phyloP scores from a whole-genome alignment of 2,888 invertebrate genomes.

The Melinopterus prodromus region DNA sequence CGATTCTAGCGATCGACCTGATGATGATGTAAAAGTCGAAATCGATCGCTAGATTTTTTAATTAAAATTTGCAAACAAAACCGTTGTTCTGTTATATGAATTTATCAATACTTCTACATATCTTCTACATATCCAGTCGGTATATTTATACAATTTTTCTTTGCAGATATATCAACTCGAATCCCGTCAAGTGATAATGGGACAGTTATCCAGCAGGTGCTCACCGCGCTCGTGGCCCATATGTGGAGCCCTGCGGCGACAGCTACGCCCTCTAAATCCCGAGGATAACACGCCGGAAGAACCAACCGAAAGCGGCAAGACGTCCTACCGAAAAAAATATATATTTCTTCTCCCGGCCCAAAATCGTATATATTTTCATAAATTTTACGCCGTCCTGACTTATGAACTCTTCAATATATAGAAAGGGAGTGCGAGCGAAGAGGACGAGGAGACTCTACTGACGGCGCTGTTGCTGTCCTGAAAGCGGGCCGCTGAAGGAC shows the following conservation, averaged over 20 bases:
- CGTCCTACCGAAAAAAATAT: slow-evolving; percentile 46
- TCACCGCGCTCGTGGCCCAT: slow-evolving; percentile 34
- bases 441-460: not conserved
- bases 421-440: slow-evolving; percentile 13
- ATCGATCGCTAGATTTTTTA: no score
- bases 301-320: slow-evolving; percentile 43
- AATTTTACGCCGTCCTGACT: slow-evolving; percentile 45
- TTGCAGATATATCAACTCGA: not conserved
- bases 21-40: no score
- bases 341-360: slow-evolving; percentile 51
- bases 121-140: no score
- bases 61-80: no score
- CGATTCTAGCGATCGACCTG: no score
- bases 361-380: slow-evolving; percentile 55
- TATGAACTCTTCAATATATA: slow-evolving; percentile 43
- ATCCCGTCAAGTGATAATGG: not conserved
- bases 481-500: slow-evolving; percentile 6
- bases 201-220: slow-evolving; percentile 35
- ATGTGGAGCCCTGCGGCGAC: slow-evolving; percentile 39
- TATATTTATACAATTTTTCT: not conserved
- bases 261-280: slow-evolving; percentile 41
- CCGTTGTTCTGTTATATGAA: no score
- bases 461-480: slow-evolving; percentile 12
- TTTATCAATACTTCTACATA: no score
- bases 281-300: slow-evolving; percentile 51